A percentile compares a stretch with the other conserved stretches of the same genome.
Evolutionary conservation across 2,888 invertebrate genomes (phyloP).

Genomic region (Chesias legatella): DNA sequence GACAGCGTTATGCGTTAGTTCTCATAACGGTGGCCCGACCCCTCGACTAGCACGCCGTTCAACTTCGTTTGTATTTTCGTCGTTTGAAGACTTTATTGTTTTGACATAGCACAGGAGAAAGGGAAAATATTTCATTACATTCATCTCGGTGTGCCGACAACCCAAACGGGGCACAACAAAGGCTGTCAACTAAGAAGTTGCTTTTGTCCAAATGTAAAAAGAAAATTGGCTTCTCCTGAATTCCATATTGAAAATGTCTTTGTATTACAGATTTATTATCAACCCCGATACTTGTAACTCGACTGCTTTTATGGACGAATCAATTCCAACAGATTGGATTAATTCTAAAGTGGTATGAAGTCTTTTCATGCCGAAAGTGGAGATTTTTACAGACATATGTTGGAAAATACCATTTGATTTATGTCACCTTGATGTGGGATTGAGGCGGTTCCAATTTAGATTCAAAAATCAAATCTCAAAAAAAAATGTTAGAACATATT

Average conservation of each 20-base stretch:
- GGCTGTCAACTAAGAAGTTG: conserved; percentile 26
- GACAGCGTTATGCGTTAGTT: too few relatives aligned
- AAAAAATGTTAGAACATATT: too few relatives aligned
- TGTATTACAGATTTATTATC: conserved; percentile 30
- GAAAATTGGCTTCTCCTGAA: conserved; percentile 31
- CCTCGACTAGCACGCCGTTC: too few relatives aligned
- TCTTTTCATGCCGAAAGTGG: neutral
- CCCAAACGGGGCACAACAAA: conserved; percentile 22
- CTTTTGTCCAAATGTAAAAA: conserved; percentile 31
- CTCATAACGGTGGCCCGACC: too few relatives aligned
- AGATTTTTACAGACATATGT: too few relatives aligned
- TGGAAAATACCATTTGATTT: too few relatives aligned
- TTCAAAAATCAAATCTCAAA: too few relatives aligned
- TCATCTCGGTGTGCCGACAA: conserved; percentile 4
- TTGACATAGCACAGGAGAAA: neutral
- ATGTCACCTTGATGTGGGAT: too few relatives aligned
- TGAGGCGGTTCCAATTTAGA: too few relatives aligned
- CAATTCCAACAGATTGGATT: conserved; percentile 9
- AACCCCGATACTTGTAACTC: neutral
- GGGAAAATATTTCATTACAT: conserved; percentile 5
- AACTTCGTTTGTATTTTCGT: too few relatives aligned
- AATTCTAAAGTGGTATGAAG: neutral
- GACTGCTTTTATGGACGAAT: conserved; percentile 9
- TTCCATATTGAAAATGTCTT: conserved; percentile 28
- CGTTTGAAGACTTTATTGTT: too few relatives aligned